Evolutionary conservation across 2,888 invertebrate genomes (phyloP), one percentile per base, ranked within the genome.

Genomic region (Gryllus longicercus): DNA sequence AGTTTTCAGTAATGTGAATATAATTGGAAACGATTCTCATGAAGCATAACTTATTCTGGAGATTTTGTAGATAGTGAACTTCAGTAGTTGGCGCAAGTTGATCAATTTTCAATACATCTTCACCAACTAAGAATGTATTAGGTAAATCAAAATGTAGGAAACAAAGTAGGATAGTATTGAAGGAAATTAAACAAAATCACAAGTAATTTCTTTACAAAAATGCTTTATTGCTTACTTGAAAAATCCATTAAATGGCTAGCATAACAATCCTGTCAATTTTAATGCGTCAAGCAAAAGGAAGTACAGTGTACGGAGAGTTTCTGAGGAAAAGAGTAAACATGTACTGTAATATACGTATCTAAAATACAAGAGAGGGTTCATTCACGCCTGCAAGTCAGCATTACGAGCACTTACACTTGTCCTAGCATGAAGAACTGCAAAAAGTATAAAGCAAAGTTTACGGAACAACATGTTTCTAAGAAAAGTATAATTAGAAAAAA

Each of bases 221-320:
- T 63, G 63, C 63, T 63, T 63, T 63, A 63, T 63, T 63, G 63
- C 63, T 63, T 63, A n/a, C 63, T 63, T 63, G 63, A 63, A 63
- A 38, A 18, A 63, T 63, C 63, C 63, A 63, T 63, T 63, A 63
- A 63, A 63, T 63, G 63, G 63, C n/a, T n/a, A 63, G 63, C 63
- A 18, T 63, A 63, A 63, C 63, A 63, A 63, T 63, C n/a, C 63
- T 14, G 63, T 63, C 14, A 63, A 63, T 63, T 63, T 63, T 63
- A 63, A 18, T 18, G 63, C 63, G n/a, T 18, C 63, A 63, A 63
- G 63, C 63, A n/a, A n/a, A 63, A 63, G n/a, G n/a, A 18, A 63
- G n/a, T 63, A n/a, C 63, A 63, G n/a, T 63, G 63, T n/a, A 63
- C n/a, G 63, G n/a, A n/a, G n/a, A 63, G 63, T 14, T 18, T 63